phyloP scores from a whole-genome alignment of 2,113 vertebrate species.

The Cranoglanis bouderius region DNA sequence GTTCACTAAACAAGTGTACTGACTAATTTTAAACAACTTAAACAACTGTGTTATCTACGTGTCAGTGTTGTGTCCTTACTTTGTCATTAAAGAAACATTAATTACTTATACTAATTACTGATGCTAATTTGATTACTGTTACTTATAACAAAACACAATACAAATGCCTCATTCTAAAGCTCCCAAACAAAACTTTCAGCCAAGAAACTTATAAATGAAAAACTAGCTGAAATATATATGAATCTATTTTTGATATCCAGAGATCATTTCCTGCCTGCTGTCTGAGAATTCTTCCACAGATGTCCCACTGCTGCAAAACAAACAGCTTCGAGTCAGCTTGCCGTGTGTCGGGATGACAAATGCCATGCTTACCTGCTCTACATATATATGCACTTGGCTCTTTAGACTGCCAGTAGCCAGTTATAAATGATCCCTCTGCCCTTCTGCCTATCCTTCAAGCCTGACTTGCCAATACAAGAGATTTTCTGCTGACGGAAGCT shows the following conservation, averaged over 20 bases:
- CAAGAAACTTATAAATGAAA: not conserved
- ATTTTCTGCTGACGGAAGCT: conserved; percentile 41
- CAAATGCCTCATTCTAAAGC: not conserved
- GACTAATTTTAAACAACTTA: not conserved
- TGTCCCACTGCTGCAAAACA: conserved; percentile 38
- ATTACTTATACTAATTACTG: not conserved
- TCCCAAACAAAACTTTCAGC: not conserved
- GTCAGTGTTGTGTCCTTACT: not conserved
- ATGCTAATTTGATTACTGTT: not conserved
- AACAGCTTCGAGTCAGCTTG: conserved; percentile 27
- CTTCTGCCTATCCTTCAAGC: conserved; percentile 46
- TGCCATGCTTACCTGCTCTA: conserved; percentile 41
- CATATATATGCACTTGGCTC: conserved; percentile 27
- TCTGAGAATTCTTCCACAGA: conserved; percentile 17
- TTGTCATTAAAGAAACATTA: not conserved
- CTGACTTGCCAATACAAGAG: conserved; percentile 41
- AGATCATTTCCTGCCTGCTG: conserved; percentile 18
- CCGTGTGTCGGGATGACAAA: conserved; percentile 45
- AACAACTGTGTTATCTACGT: not conserved
- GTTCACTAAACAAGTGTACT: not conserved
- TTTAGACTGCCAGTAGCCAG: conserved; percentile 12
- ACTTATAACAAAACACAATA: not conserved
- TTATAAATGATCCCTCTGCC: conserved; percentile 37
- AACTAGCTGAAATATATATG: not conserved
- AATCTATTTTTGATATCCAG: conserved; percentile 19